A percentile compares a stretch with the other conserved stretches of the same genome.
These are phyloP conservation scores for Cheilosia soror DNA, from an alignment of 2,888 invertebrate genomes.

Conservation along the genomic window DNA sequence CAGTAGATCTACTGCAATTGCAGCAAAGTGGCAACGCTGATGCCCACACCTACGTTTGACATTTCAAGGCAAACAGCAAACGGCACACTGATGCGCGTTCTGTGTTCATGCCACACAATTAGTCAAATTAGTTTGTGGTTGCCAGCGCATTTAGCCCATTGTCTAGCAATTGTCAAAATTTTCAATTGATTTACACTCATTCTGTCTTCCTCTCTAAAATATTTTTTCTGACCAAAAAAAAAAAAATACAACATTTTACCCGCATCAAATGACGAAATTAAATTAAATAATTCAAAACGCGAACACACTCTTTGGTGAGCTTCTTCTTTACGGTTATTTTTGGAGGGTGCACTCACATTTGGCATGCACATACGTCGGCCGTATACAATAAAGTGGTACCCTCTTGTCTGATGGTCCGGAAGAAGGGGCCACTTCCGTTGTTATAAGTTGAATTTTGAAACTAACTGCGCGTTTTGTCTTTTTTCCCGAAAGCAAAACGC, in stretches of 20 bases:
- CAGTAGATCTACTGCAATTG: too few species aligned
- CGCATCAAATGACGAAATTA: conserved; percentile 43
- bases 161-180: not conserved
- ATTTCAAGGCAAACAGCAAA: not conserved
- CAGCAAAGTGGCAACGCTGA: too few species aligned
- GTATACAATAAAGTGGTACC: conserved; percentile 13
- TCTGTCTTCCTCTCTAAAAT: not conserved
- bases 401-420: conserved; percentile 55
- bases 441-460: conserved; percentile 34
- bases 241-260: conserved; percentile 1
- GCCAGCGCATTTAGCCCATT: not conserved
- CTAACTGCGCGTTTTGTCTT: not conserved
- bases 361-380: not conserved
- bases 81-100: not conserved
- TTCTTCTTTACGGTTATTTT: conserved; percentile 1
- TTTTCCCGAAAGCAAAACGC: not conserved
- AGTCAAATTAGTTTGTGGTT: conserved; percentile 9
- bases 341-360: conserved; percentile 10
- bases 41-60: not conserved
- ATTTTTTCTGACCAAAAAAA: not conserved
- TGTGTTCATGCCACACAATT: conserved; percentile 8
- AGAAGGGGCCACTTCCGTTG: conserved; percentile 65
- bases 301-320: conserved; percentile 18
- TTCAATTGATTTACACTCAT: not conserved
- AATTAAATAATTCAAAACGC: conserved; percentile 68